Evolutionary conservation across 2,888 invertebrate species (phyloP).

Genomic region (Hartigia nigra): DNA sequence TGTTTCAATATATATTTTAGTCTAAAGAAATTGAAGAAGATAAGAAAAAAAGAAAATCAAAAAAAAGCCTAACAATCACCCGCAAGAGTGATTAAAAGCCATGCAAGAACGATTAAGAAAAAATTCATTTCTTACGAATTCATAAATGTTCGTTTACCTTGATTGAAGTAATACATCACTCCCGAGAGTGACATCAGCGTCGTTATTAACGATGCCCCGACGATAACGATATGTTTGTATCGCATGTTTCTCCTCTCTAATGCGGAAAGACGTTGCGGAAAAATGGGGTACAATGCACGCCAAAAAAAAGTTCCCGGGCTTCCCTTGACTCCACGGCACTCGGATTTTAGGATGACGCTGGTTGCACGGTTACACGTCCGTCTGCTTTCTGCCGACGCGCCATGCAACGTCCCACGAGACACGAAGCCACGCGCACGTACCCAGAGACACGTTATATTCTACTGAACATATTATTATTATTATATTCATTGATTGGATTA

Average conservation of each 20-base stretch:
- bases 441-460: background rate
- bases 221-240: constrained; percentile 49
- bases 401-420: constrained; percentile 1
- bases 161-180: constrained; percentile 60
- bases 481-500: background rate
- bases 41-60: background rate
- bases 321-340: constrained; percentile 21
- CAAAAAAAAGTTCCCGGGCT: background rate
- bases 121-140: background rate
- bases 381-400: constrained; percentile 40
- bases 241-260: constrained; percentile 43
- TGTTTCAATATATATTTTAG: background rate
- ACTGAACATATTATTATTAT: background rate
- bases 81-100: background rate
- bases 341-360: constrained; percentile 39
- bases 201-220: constrained; percentile 51
- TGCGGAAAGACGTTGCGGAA: background rate
- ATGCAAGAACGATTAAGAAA: background rate
- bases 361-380: constrained; percentile 36
- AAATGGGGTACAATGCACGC: constrained; percentile 11
- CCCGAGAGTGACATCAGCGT: constrained; percentile 48
- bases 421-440: background rate
- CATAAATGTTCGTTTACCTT: constrained; percentile 47
- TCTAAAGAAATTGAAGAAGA: no score
- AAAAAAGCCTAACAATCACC: background rate